Conservation (phyloP, 2,888 invertebrate genomes). For the Tetranychus truncatus region DNA sequence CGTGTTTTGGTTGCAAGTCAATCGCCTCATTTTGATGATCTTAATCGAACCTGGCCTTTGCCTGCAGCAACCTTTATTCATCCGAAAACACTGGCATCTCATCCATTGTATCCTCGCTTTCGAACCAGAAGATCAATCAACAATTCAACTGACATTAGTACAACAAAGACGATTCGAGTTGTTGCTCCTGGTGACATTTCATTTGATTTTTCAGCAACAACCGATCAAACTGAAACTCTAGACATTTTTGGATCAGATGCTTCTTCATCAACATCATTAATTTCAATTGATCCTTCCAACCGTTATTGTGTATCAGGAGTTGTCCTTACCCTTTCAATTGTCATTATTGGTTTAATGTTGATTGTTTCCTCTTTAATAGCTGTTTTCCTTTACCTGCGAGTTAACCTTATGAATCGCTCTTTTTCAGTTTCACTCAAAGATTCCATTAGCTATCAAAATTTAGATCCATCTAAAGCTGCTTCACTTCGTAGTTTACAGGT, state of each 20-base stretch:
- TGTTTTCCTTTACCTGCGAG: slow-evolving; percentile 61
- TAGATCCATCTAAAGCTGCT: not conserved
- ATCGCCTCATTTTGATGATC: not conserved
- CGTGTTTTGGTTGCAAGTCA: not conserved
- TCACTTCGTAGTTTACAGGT: not conserved
- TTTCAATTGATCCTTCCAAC: not conserved
- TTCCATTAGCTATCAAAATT: not conserved
- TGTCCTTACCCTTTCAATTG: slow-evolving; percentile 73
- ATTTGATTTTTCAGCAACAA: slow-evolving; percentile 40
- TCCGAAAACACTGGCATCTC: not conserved
- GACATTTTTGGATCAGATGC: slow-evolving; percentile 30
- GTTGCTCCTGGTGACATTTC: slow-evolving; percentile 41
- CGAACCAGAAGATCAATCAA: not conserved
- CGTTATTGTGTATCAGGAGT: slow-evolving; percentile 64
- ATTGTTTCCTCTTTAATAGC: slow-evolving; percentile 77
- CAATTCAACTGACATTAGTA: slow-evolving; percentile 31
- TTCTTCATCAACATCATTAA: slow-evolving; percentile 35
- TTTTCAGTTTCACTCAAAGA: not conserved
- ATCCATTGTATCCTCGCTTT: not conserved
- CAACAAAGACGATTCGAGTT: slow-evolving; percentile 35
- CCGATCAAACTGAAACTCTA: slow-evolving; percentile 43
- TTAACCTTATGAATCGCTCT: not conserved
- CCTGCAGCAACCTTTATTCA: not conserved
- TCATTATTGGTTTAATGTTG: slow-evolving; percentile 68
- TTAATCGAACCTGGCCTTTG: slow-evolving; percentile 6